phyloP scores from a whole-genome alignment of 2,113 vertebrate genomes.

The Dasypus novemcinctus region DNA sequence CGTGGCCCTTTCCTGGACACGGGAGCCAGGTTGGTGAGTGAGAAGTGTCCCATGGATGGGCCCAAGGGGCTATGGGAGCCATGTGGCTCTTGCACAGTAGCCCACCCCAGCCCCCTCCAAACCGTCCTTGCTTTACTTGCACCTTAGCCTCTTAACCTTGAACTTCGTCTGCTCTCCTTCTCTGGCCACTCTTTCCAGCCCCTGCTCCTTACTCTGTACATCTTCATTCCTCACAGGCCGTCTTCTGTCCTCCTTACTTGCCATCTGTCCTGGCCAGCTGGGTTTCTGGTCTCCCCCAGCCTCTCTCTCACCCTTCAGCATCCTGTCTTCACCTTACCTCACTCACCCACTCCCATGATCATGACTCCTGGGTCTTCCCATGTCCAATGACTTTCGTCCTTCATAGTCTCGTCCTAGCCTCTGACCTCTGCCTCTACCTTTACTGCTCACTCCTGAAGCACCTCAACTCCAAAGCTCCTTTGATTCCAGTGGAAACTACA shows the following conservation, averaged over 20 bases:
- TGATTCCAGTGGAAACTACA: not conserved
- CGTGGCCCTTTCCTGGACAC: not conserved
- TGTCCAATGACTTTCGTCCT: not conserved
- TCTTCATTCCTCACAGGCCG: not conserved
- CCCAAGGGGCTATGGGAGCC: not conserved
- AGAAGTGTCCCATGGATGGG: not conserved
- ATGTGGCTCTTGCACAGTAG: no score
- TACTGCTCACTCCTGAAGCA: not conserved
- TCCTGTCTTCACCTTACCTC: not conserved
- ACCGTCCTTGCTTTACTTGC: not conserved
- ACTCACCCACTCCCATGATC: rapidly evolving
- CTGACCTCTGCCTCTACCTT: not conserved
- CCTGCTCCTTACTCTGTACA: not conserved
- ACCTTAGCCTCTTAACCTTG: not conserved
- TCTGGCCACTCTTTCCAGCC: not conserved
- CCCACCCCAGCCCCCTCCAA: not conserved
- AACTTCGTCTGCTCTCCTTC: not conserved
- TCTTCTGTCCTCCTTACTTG: not conserved
- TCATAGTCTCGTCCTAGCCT: not conserved
- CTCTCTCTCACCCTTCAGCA: no score
- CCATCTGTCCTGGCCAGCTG: not conserved
- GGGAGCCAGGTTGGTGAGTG: not conserved
- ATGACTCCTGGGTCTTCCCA: not conserved
- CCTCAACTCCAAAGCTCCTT: not conserved
- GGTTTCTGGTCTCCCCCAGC: not conserved